Base-by-base conservation (phyloP, 2,797 vertebrate genomes). In the Limosa lapponica region DNA sequence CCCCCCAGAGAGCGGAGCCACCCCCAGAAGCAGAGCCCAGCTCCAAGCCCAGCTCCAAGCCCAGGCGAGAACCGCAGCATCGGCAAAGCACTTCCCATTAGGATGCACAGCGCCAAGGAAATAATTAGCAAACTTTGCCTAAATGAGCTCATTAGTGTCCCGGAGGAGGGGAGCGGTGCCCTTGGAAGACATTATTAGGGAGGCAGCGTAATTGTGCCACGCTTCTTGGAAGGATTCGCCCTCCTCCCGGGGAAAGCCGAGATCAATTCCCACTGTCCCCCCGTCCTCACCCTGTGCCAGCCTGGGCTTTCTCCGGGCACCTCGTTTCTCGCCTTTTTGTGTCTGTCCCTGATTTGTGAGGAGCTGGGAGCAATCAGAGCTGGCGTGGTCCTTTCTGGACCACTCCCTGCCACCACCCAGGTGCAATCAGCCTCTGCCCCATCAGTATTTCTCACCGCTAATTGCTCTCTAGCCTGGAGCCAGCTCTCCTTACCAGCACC, bases 111-210 rank as follows among this genome's bases (percentile, higher is more conserved):
- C 3, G 15, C 58, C 62, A 61, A 13, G 46, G 66, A 67, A 75
- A 39, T 32, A 57, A 90, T 89, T 54, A 94, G 61, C 86, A 64
- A 72, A 65, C 73, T 82, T 64, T 59, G 41, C 62, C 90, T 77
- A 36, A 89, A 92, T 4, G 10, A 86, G 66, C 69, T 71, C 83
- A 78, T 77, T 27, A 85, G 70, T 4, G 0, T 39, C 72, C 54
- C 0, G 0, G 41, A 78, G 81, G 73, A 87, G 83, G 65, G 77
- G 44, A 93, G 49, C 12, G 0, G 67, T 43, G 54, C 72, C 77
- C 80, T 84, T 44, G 62, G 44, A 93, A 83, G 70, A 46, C 7
- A 6, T 66, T 34, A 43, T 0, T 6, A 83, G 41, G 58, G 49
- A 69, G 28, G 57, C 11, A 20, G 80, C 0, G 1, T 65, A 55